phyloP scores from a whole-genome alignment of 1,140 invertebrate species.

The Cepaea nemoralis region DNA sequence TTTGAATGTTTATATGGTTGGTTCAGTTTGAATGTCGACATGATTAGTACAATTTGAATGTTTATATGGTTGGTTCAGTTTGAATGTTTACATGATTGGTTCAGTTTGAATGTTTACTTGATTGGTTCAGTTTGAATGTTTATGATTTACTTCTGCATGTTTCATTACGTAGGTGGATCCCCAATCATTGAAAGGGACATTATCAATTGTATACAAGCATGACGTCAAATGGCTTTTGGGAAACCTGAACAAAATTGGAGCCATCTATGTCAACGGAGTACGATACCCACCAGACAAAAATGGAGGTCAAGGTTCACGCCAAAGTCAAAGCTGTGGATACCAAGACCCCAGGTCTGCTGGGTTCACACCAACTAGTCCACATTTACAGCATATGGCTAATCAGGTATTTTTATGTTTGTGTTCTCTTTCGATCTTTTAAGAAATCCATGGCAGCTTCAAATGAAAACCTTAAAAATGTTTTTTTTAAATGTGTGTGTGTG shows the following conservation, averaged over 20 bases:
- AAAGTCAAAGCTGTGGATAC: conserved; percentile 25
- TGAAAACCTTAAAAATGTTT: no score
- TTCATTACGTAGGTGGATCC: conserved; percentile 53
- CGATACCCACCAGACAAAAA: conserved; percentile 49
- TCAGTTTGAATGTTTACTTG: no score
- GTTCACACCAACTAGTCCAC: conserved; percentile 34
- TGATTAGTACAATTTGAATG: no score
- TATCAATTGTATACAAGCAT: conserved; percentile 51
- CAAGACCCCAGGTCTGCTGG: conserved; percentile 17
- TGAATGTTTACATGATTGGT: no score
- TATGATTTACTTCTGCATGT: no score
- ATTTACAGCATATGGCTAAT: conserved; percentile 38
- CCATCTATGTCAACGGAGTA: conserved; percentile 56
- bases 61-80: no score
- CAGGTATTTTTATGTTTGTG: conserved; percentile 32
- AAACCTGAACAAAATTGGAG: conserved; percentile 52
- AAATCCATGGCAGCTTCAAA: no score
- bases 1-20: no score
- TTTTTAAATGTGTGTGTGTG: no score
- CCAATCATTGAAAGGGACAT: conserved; percentile 47
- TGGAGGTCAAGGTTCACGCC: conserved; percentile 15
- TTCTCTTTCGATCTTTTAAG: no score
- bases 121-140: no score
- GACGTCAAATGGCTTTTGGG: conserved; percentile 43
- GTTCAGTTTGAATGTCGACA: no score